Evolutionary conservation across 2,113 vertebrate genomes (phyloP).

Genomic region (Takifugu bimaculatus): DNA sequence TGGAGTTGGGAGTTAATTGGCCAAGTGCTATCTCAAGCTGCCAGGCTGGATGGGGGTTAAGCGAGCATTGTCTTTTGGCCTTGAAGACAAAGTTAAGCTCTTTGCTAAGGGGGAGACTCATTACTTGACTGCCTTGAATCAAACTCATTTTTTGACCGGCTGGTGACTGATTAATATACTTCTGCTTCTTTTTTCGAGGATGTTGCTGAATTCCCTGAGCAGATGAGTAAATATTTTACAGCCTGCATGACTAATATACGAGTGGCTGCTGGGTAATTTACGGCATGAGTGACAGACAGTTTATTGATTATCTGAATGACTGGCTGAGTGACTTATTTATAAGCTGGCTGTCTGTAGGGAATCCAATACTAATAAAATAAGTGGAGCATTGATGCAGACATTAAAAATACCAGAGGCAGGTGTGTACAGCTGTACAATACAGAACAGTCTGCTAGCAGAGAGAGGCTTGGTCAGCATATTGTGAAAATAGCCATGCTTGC

Average conservation of each 20-base stretch:
- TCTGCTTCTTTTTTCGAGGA: conserved; percentile 41
- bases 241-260: conserved; percentile 42
- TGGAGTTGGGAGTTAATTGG: conserved; percentile 50
- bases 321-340: conserved; percentile 45
- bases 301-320: conserved; percentile 41
- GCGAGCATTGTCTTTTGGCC: conserved; percentile 45
- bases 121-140: conserved; percentile 46
- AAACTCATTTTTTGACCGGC: conserved; percentile 36
- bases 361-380: conserved; percentile 19
- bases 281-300: conserved; percentile 39
- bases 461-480: conserved; percentile 27
- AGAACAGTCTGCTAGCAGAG: conserved; percentile 27
- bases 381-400: neutral
- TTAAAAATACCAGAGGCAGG: neutral
- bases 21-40: conserved; percentile 47
- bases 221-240: conserved; percentile 52
- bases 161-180: conserved; percentile 27
- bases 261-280: conserved; percentile 45
- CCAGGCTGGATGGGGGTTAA: conserved; percentile 56
- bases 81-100: conserved; percentile 41
- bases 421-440: neutral
- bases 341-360: conserved; percentile 29
- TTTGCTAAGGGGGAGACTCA: conserved; percentile 28
- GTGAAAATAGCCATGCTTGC: conserved; percentile 18
- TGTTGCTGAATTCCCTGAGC: conserved; percentile 37